phyloP scores from a whole-genome alignment of 2,888 invertebrate genomes.

The Trichacis sp. region DNA sequence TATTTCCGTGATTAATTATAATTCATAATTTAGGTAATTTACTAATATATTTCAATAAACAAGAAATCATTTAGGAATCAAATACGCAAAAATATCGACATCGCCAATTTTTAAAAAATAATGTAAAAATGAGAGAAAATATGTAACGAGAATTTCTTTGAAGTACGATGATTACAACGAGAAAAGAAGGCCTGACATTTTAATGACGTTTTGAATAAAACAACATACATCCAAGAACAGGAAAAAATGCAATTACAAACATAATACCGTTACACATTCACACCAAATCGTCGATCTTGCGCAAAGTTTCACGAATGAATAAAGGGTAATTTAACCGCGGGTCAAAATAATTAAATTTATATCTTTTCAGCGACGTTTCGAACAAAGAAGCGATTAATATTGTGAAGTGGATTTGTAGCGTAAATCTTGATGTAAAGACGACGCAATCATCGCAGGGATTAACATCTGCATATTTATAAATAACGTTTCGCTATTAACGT shows the following conservation, averaged over 20 bases:
- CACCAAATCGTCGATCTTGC: constrained; percentile 32
- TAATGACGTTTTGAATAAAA: constrained; percentile 6
- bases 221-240: constrained; percentile 27
- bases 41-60: no score
- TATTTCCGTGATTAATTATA: no score
- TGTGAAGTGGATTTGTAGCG: constrained; percentile 36
- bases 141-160: no score
- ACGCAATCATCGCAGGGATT: constrained; percentile 23
- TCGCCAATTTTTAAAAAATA: no score
- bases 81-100: no score
- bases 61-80: no score
- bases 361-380: constrained; percentile 18
- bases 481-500: constrained; percentile 29
- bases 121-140: no score
- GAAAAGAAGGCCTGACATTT: not conserved
- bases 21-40: no score
- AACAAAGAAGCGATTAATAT: constrained; percentile 32
- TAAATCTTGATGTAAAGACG: constrained; percentile 18
- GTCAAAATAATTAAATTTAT: constrained; percentile 22
- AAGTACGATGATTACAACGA: no score
- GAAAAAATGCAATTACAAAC: constrained; percentile 17
- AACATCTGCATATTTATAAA: constrained; percentile 39
- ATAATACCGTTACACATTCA: constrained; percentile 37
- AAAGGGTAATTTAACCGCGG: constrained; percentile 30
- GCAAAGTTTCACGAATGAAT: constrained; percentile 21